Base-by-base conservation (phyloP, 2,113 vertebrate species). In the Spermophilus dauricus region DNA sequence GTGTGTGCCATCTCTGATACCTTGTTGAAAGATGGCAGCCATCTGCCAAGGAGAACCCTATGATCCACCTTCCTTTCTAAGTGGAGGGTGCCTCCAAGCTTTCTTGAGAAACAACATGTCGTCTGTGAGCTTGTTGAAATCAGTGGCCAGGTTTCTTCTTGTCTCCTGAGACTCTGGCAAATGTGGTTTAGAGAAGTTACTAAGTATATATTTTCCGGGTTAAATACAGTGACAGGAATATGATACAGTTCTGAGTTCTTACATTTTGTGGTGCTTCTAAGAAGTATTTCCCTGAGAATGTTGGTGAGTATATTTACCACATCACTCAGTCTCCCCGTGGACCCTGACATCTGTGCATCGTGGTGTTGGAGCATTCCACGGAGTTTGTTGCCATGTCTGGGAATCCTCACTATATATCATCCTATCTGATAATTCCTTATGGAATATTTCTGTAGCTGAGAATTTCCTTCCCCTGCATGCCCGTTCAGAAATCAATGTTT, bases 401-500 rank as follows among this genome's bases (percentile, higher is more conserved):
- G 93, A 95, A 97, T 75, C 84, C 81, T 97, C 58, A 86, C 85
- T 88, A 89, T 97, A 89, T 94, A 96, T 98, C 93, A 97, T 96
- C 86, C 82, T 93, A 97, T 96, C 97, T 97, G 94, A 96, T 98
- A 96, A 98, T 97, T 96, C 96, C 97, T 98, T 94, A 88, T 84
- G 96, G 97, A 97, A 51, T 97, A 96, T 94, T 82, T 91, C 76
- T 88, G 93, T 63, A 96, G 98, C 97, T 97, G 97, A 98, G 96
- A 98, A 97, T 82, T 24, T 96, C 98, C 45, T 96, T 97, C 92
- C 98, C 83, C 97, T 94, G 96, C 97, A 98, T 90, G 92, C 96
- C 98, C 98, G 91, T 96, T 98, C 98, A 98, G 98, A 99, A 99
- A 99, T 99, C 99, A 99, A 99, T 99, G 99, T 98, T 98, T 99